These are phyloP conservation scores for Plutella xylostella DNA, from an alignment of 2,888 invertebrate species.

Conservation along the genomic window DNA sequence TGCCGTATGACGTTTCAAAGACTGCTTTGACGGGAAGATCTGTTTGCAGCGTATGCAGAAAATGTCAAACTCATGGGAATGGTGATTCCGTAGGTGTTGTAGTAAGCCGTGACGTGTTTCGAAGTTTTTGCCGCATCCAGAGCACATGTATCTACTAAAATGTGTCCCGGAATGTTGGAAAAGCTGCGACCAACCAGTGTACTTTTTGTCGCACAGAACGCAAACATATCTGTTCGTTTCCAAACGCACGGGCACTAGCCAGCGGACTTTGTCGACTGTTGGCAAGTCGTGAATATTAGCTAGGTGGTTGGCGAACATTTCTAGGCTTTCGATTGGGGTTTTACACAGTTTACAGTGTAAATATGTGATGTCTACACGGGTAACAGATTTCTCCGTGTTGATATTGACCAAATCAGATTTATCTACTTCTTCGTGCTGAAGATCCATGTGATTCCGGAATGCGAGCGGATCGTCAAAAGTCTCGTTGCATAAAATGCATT, in stretches of 20 bases:
- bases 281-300: background rate
- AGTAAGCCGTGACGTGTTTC: conserved; percentile 10
- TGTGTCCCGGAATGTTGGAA: conserved; percentile 7
- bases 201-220: conserved; percentile 5
- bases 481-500: conserved; percentile 2
- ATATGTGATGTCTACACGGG: conserved; percentile 4
- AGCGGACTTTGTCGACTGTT: background rate
- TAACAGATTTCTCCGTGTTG: background rate
- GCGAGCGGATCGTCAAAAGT: background rate
- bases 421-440: background rate
- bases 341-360: conserved; percentile 2
- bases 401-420: background rate
- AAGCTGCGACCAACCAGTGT: background rate
- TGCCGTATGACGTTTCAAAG: conserved; percentile 8
- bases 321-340: background rate
- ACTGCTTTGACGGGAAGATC: conserved; percentile 7
- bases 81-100: background rate
- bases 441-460: conserved; percentile 1
- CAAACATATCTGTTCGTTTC: background rate
- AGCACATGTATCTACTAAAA: conserved; percentile 11
- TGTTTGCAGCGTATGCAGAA: conserved; percentile 12
- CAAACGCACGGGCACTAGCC: conserved; percentile 2
- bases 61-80: background rate
- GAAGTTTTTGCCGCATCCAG: conserved; percentile 15
- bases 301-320: background rate